Base-by-base conservation (phyloP, 1,140 invertebrate genomes). In the Drosophila sturtevanti region DNA sequence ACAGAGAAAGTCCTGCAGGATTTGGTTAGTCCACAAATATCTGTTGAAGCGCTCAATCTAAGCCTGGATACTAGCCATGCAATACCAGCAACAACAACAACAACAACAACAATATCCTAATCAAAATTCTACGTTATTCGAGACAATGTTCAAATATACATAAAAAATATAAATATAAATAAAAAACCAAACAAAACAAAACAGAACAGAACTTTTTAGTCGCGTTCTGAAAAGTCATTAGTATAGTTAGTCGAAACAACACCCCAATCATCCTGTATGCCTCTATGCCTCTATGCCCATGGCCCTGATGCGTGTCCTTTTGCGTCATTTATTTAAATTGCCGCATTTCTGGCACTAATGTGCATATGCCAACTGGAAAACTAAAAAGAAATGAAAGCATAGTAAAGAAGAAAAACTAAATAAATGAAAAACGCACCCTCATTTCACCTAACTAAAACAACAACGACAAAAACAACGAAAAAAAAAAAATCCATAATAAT, bases 291-390 rank as follows among this genome's bases (percentile, higher is more conserved):
- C n/a, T n/a, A n/a, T n/a, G 27, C 27, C n/a, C 3, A 21, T 58
- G 35, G 18, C 54, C 68, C 74, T 72, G 63, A 79, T 86, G 81
- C 81, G 81, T 86, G 78, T 87, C 78, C 71, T 81, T 77, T 80
- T 68, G 72, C 81, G 81, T 86, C 82, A 81, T 89, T 89, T 89
- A 90, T 89, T 89, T 90, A 89, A 89, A 89, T 89, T 90, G 85
- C 87, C 86, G 68, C 79, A 68, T 79, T 86, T 86, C 79, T 52
- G 87, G 66, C 60, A 67, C 72, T 89, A 89, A 82, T 89, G 82
- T 86, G 82, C 84, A 79, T 87, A 82, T 87, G 82, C 84, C 78
- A 55, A 34, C 41, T 55, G 48, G 52, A 74, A 34, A 58, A 27
- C 31, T 41, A 52, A 52, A 74, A 55, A 4, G 16, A 22, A 61